Conservation (phyloP, 2,113 vertebrate species). For the Phrynocephalus versicolor region DNA sequence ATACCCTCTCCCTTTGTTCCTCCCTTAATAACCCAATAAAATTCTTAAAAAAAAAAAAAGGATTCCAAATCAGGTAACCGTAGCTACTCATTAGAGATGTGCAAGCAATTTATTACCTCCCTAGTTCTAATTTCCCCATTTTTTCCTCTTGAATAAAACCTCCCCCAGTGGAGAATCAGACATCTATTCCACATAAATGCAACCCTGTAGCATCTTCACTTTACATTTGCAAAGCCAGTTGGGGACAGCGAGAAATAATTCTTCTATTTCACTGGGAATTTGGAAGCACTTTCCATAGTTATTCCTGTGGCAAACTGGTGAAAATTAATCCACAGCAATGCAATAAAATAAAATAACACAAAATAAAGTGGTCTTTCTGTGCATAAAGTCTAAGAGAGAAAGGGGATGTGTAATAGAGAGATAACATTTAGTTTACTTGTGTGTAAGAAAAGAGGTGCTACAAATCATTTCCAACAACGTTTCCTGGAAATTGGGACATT, state of each 20-base stretch:
- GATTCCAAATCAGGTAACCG: slow-evolving; percentile 57
- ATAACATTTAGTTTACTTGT: slow-evolving; percentile 63
- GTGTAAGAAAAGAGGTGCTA: slow-evolving; percentile 61
- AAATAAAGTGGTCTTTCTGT: slow-evolving; percentile 17
- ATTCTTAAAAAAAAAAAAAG: no score
- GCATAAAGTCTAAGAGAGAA: slow-evolving; percentile 34
- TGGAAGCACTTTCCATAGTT: slow-evolving; percentile 66
- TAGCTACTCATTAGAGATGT: slow-evolving; percentile 54
- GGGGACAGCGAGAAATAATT: neutral
- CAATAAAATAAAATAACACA: neutral
- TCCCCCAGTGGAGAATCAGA: slow-evolving; percentile 49
- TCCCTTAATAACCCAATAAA: no score
- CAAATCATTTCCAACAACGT: slow-evolving; percentile 48
- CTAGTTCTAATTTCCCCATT: slow-evolving; percentile 55
- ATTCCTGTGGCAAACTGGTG: slow-evolving; percentile 61
- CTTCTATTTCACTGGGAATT: slow-evolving; percentile 50
- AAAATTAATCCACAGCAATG: slow-evolving; percentile 62
- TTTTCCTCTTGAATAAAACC: slow-evolving; percentile 54
- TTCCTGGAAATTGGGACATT: slow-evolving; percentile 68
- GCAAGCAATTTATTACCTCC: slow-evolving; percentile 59
- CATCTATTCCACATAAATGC: slow-evolving; percentile 46
- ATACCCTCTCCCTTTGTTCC: no score
- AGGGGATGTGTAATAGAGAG: slow-evolving; percentile 55
- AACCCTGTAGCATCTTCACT: slow-evolving; percentile 44
- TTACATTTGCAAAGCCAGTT: slow-evolving; percentile 60